Evolutionary conservation across 1,140 invertebrate genomes (phyloP), one percentile per base, ranked within the genome.

Genomic region (Cheumatopsyche charites): DNA sequence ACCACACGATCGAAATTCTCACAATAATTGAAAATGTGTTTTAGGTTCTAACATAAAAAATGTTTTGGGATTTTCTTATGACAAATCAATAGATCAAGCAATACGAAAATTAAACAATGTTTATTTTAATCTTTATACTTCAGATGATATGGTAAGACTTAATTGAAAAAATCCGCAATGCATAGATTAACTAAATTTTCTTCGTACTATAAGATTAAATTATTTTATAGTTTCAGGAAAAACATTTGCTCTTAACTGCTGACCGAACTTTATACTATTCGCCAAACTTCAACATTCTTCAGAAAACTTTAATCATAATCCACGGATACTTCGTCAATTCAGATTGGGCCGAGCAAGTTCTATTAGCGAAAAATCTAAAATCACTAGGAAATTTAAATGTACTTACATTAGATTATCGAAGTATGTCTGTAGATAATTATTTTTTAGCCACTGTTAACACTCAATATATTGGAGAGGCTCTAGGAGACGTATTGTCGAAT

Each of bases 361-460:
- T 4, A 36, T 36, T 36, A 36, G 29, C 29, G 9, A 4, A 3
- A 36, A 9, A 36, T 4, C 9, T 52, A 9, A 52, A 1, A 1
- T 1, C 13, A 17, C 0, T 17, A 17, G 55, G 21, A 9, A 25
- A 23, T 11, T 1, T 23, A 9, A 58, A 58, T 12, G 55, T 58
- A 58, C 23, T 58, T 3, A 4, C 5, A 9, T 23, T 23, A 1
- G 23, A 58, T 25, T n/a, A 58, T 12, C 12, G 23, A 1, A 25
- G 3, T 4, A 11, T 25, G 1, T 12, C 55, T 9, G n/a, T 9
- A 25, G 21, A 25, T 7, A 19, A 82, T 58, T 83, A 83, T 73
- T 74, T 82, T 0, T 79, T 79, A 17, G 74, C 81, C 19, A 76
- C 78, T 7, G 81, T 79, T 0, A 81, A 81, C 74, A 79, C 81